Percentiles rank a stretch among this genome's conserved stretches.
phyloP scores from a whole-genome alignment of 2,888 invertebrate genomes.

The Eilema sororculum region DNA sequence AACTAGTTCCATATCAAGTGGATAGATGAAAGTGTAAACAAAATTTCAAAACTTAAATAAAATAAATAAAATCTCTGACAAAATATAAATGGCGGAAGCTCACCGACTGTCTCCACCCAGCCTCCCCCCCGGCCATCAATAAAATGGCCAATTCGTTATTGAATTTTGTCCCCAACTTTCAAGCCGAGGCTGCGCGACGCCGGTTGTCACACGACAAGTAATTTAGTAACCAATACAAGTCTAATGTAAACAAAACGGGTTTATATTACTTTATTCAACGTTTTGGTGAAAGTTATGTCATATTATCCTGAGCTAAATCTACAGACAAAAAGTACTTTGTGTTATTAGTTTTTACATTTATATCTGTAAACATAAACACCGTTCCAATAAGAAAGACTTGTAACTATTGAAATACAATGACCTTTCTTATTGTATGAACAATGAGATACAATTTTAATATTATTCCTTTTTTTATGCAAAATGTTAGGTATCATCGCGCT shows the following conservation, averaged over 20 bases:
- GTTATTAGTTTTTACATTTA: conserved; percentile 61
- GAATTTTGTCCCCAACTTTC: conserved; percentile 84
- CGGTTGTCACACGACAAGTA: conserved; percentile 80
- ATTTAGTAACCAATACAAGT: conserved; percentile 74
- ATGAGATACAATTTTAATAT: conserved; percentile 73
- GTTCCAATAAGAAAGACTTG: conserved; percentile 60
- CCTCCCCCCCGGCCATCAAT: conserved; percentile 86
- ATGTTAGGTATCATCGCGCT: conserved; percentile 77
- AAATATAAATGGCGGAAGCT: conserved; percentile 83
- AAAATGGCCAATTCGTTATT: conserved; percentile 88
- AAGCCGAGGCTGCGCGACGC: conserved; percentile 82
- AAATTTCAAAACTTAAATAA: conserved; percentile 59
- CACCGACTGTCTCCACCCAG: conserved; percentile 83
- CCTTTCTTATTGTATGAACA: conserved; percentile 68
- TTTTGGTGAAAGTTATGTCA: conserved; percentile 85
- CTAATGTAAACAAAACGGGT: conserved; percentile 79
- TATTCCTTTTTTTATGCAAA: conserved; percentile 71
- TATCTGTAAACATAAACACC: conserved; percentile 70
- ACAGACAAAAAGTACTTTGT: conserved; percentile 69
- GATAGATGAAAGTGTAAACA: conserved; percentile 68
- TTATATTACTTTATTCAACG: conserved; percentile 65
- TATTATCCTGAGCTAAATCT: conserved; percentile 72
- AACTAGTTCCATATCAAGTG: conserved; percentile 42
- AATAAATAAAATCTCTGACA: conserved; percentile 61
- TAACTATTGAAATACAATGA: conserved; percentile 68